phyloP scores from a whole-genome alignment of 2,113 vertebrate genomes.

The Cheilinus undulatus region DNA sequence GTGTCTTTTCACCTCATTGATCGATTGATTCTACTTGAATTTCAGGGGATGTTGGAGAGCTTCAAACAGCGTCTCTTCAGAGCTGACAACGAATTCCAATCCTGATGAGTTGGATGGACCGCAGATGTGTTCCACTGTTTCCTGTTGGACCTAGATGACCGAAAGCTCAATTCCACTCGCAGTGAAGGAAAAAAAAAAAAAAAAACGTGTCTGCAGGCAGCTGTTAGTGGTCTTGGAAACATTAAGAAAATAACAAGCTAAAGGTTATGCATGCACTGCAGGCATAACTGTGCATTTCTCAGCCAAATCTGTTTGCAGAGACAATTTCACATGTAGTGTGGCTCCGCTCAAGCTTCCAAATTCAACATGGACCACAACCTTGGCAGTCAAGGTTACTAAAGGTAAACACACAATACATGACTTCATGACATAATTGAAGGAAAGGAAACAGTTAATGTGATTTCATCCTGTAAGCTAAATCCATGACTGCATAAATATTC shows the following conservation, averaged over 20 bases:
- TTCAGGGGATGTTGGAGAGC: constrained; percentile 69
- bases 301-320: constrained; percentile 40
- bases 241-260: constrained; percentile 57
- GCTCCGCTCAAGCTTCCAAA: constrained; percentile 11
- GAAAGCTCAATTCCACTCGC: constrained; percentile 32
- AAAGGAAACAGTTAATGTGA: no score
- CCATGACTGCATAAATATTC: no score
- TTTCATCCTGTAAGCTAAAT: no score
- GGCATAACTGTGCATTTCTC: constrained; percentile 24
- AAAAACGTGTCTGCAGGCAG: constrained; percentile 30
- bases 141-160: constrained; percentile 51
- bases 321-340: constrained; percentile 22
- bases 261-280: constrained; percentile 61
- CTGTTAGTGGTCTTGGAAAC: constrained; percentile 33
- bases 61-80: constrained; percentile 34
- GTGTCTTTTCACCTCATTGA: neutral
- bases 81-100: constrained; percentile 18
- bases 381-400: constrained; percentile 53
- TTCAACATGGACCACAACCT: constrained; percentile 48
- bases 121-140: constrained; percentile 21
- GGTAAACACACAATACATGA: constrained; percentile 54
- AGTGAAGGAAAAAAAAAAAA: constrained; percentile 32
- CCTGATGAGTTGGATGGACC: constrained; percentile 37
- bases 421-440: no score
- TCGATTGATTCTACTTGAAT: constrained; percentile 10